Conservation (phyloP, 2,888 invertebrate species). For the Melanostoma mellinum region DNA sequence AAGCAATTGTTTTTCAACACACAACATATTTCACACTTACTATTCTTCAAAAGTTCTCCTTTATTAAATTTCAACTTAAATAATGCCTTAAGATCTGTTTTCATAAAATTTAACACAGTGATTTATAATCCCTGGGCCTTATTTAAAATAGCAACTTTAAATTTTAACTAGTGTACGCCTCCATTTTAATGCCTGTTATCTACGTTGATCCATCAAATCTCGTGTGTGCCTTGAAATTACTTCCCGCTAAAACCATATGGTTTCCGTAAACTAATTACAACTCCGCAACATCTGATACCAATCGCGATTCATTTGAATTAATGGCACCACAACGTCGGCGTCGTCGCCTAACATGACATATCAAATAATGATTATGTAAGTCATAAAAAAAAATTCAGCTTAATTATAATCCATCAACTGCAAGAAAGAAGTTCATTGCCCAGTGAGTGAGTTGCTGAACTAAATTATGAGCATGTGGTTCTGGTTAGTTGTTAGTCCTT, state of each 20-base stretch:
- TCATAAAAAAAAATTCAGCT: conserved; percentile 1
- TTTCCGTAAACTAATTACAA: conserved; percentile 1
- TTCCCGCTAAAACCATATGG: neutral
- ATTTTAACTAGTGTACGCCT: too few species aligned
- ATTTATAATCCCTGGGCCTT: too few species aligned
- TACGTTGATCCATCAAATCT: neutral
- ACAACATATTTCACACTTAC: too few species aligned
- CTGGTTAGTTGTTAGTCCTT: neutral
- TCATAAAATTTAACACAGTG: too few species aligned
- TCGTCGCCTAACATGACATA: neutral
- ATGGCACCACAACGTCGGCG: neutral
- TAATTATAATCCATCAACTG: neutral
- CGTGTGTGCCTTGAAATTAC: neutral
- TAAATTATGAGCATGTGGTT: too few species aligned
- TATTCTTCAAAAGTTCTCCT: too few species aligned
- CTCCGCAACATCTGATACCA: conserved; percentile 15
- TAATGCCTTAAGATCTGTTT: too few species aligned
- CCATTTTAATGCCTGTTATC: too few species aligned
- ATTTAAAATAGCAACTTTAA: too few species aligned
- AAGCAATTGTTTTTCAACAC: too few species aligned
- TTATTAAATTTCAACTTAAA: too few species aligned
- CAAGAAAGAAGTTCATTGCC: conserved; percentile 36
- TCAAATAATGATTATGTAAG: conserved; percentile 10
- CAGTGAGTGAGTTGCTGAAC: neutral
- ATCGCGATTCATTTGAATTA: conserved; percentile 15